These are phyloP conservation scores for Aquatica leii DNA, from an alignment of 2,888 invertebrate species.

Conservation along the genomic window DNA sequence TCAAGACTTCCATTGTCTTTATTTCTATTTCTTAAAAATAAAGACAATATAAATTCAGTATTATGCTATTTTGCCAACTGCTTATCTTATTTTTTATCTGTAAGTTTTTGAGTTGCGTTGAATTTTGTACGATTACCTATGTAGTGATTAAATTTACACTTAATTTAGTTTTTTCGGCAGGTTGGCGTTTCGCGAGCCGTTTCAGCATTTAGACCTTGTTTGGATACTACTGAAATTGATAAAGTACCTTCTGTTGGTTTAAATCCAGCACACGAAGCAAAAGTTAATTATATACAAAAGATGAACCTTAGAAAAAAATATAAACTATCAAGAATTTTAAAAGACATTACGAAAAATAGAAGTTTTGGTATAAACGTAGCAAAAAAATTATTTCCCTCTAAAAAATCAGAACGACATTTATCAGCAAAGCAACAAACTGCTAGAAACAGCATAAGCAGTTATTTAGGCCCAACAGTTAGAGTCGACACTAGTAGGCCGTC, in stretches of 20 bases:
- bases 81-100: no score
- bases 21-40: no score
- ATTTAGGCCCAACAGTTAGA: not conserved
- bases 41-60: no score
- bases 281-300: constrained; percentile 61
- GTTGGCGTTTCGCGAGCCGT: constrained; percentile 76
- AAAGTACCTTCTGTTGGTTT: constrained; percentile 65
- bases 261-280: constrained; percentile 72
- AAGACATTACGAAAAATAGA: constrained; percentile 53
- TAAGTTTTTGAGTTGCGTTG: no score
- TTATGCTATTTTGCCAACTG: no score
- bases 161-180: constrained; percentile 43
- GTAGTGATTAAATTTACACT: not conserved
- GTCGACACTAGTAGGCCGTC: not conserved
- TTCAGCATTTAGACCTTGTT: constrained; percentile 73
- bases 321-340: constrained; percentile 53
- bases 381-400: constrained; percentile 50
- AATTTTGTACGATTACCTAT: no score
- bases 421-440: constrained; percentile 28
- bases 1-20: no score
- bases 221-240: constrained; percentile 56
- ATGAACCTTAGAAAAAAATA: constrained; percentile 49
- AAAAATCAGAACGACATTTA: constrained; percentile 37
- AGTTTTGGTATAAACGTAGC: constrained; percentile 56
- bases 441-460: not conserved